These are phyloP conservation scores for Chaenodraco wilsoni DNA, from an alignment of 2,797 vertebrate genomes.

Conservation along the genomic window DNA sequence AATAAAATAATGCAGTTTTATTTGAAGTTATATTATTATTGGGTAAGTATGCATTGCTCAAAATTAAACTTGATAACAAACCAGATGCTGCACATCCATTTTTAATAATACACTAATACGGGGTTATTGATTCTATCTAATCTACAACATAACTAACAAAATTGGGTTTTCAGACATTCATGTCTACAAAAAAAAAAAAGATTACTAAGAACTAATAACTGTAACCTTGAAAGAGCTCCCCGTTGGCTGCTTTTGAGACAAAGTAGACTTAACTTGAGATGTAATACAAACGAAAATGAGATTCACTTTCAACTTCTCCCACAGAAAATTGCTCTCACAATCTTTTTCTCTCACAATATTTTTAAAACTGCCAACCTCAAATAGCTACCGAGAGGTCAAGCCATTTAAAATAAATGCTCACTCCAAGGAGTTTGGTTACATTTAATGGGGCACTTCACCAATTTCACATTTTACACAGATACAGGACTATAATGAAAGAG, in stretches of 20 bases:
- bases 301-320: conserved; percentile 6
- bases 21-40: conserved; percentile 3
- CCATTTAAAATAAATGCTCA: background rate
- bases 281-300: background rate
- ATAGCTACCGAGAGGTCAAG: background rate
- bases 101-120: background rate
- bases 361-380: conserved; percentile 4
- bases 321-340: conserved; percentile 3
- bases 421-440: background rate
- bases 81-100: background rate
- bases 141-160: background rate
- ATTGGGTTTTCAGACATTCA: background rate
- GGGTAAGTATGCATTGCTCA: background rate
- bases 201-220: background rate
- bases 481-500: background rate
- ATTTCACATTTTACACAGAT: conserved; percentile 1
- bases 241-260: conserved; percentile 4
- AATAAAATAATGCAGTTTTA: background rate
- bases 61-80: background rate
- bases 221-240: background rate
- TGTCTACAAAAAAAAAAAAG: background rate
- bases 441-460: background rate
- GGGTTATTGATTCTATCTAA: background rate
- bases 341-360: conserved; percentile 2
- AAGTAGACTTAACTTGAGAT: background rate